A percentile compares a stretch with the other conserved stretches of the same genome.
These are phyloP conservation scores for Xenopus laevis DNA, from an alignment of 2,113 vertebrate species.

Conservation along the genomic window DNA sequence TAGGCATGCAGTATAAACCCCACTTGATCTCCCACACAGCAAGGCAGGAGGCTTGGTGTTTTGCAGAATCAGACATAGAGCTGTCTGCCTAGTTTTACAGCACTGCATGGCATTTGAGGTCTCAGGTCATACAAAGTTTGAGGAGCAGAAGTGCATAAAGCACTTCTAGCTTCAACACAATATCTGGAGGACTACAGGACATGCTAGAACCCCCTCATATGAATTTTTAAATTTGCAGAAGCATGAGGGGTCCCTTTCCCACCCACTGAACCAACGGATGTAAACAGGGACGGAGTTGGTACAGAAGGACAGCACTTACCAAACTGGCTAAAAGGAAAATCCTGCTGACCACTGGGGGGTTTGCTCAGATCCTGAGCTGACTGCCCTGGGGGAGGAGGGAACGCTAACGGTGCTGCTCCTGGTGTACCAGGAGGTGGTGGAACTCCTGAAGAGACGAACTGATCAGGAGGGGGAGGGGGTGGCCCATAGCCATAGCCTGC, in stretches of 20 bases:
- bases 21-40: slow-evolving; percentile 31
- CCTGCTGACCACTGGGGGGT: slow-evolving; percentile 88
- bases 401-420: slow-evolving; percentile 84
- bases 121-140: not conserved
- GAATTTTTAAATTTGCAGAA: not conserved
- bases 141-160: not conserved
- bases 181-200: not conserved
- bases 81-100: not conserved
- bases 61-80: slow-evolving; percentile 16
- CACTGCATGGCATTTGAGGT: not conserved
- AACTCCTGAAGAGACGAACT: slow-evolving; percentile 87
- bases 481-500: slow-evolving; percentile 92
- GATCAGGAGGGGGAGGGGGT: slow-evolving; percentile 86
- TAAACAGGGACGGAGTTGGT: not conserved
- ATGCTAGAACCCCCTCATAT: not conserved
- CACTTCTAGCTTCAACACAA: not conserved
- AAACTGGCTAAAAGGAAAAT: slow-evolving; percentile 95
- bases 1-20: slow-evolving; percentile 41
- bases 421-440: slow-evolving; percentile 91
- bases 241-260: slow-evolving; percentile 2
- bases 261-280: not conserved
- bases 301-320: slow-evolving; percentile 70
- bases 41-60: slow-evolving; percentile 25
- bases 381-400: slow-evolving; percentile 88
- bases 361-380: slow-evolving; percentile 97